Conservation (phyloP, 2,797 vertebrate species). For the Lepilemur septentrionalis region DNA sequence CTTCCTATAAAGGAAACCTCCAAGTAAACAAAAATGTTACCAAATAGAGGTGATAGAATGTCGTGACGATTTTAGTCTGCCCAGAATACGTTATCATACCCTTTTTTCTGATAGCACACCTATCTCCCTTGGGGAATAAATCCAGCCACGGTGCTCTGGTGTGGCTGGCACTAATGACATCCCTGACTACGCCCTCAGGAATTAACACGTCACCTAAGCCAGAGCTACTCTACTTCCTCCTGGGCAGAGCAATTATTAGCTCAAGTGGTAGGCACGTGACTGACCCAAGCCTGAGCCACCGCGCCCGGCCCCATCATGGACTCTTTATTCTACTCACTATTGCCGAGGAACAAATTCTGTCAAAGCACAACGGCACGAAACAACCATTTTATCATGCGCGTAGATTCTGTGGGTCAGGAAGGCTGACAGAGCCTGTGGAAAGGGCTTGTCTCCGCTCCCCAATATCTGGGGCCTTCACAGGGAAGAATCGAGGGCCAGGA, state of each 20-base stretch:
- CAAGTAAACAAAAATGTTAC: not conserved
- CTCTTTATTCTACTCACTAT: not conserved
- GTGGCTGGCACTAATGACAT: not conserved
- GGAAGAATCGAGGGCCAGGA: not conserved
- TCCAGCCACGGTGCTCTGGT: not conserved
- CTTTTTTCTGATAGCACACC: not conserved
- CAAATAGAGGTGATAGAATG: not conserved
- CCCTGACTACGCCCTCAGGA: not conserved
- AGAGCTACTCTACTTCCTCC: not conserved
- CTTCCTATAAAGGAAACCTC: not conserved
- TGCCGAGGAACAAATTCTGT: not conserved
- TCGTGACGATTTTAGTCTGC: not conserved
- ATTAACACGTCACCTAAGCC: not conserved
- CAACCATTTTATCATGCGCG: not conserved
- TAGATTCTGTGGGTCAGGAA: not conserved
- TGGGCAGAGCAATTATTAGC: not conserved
- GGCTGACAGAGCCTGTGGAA: not conserved
- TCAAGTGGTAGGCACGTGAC: not conserved
- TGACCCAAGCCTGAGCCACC: not conserved
- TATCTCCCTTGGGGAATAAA: not conserved
- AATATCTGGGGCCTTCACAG: not conserved
- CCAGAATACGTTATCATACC: not conserved
- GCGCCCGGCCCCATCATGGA: not conserved
- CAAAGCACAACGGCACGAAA: not conserved
- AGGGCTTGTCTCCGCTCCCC: not conserved